Base-by-base conservation (phyloP, 2,113 vertebrate species). In the Corynorhinus townsendii region DNA sequence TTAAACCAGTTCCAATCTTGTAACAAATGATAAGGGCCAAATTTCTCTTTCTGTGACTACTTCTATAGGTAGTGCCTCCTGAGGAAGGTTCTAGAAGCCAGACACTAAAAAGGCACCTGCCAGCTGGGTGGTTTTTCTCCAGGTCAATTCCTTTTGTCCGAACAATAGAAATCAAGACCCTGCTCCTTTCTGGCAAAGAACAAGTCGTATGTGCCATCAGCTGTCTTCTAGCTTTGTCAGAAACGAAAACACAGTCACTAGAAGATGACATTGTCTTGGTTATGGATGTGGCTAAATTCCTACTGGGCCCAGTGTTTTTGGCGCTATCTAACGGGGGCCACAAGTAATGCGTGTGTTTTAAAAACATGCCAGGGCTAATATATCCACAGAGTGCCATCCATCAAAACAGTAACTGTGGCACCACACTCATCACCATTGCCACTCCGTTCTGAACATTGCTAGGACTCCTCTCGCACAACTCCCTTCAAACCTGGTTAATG, bases 401-500 rank as follows among this genome's bases (percentile, higher is more conserved):
- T 97, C 92, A 97, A 30, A 76, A 79, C 30, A 59, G 91, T 59
- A 77, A 56, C 56, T 49, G 69, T 66, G 82, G 68, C 68, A 52
- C 24, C 64, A n/a, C 90, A 80, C 3, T 49, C 24, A 24, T 79
- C 6, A 2, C 68, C 77, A 73, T 35, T 8, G 82, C 56, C 38
- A 43, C 56, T 10, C 80, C 26, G 79, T 68, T 94, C 66, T 82
- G 76, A 79, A 8, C 52, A 82, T 72, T 77, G 69, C 64, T 66
- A 49, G 52, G 91, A 75, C 79, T 82, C 77, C 54, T 96, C 80
- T 93, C 94, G 54, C 12, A 24, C 56, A 86, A 77, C 95, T 96
- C 85, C 80, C 90, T 86, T 94, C 93, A 95, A 89, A 96, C 89
- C 82, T 95, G 90, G 92, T 97, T 97, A 97, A 97, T 96, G 96